Conservation (phyloP, 2,888 invertebrate species). For the Dasypolia templi region DNA sequence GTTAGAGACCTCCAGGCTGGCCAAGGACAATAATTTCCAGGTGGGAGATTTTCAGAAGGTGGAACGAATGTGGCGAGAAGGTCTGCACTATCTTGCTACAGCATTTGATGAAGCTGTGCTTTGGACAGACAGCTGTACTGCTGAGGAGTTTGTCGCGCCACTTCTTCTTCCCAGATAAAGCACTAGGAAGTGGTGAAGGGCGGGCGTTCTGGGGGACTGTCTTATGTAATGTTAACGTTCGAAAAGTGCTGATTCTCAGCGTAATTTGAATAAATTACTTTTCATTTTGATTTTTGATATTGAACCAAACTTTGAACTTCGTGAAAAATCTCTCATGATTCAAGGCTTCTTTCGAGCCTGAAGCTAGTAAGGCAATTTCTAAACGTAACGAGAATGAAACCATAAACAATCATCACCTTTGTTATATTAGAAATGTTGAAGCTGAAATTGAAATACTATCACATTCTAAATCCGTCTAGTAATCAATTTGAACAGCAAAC, state of each 20-base stretch:
- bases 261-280: too few relatives aligned
- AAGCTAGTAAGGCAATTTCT: not conserved
- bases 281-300: too few relatives aligned
- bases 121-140: too few relatives aligned
- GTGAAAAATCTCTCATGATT: not conserved
- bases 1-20: not conserved
- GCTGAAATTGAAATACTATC: conserved; percentile 3
- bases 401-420: not conserved
- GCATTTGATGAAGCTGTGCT: not conserved
- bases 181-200: too few relatives aligned
- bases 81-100: not conserved
- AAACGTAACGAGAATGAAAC: not conserved
- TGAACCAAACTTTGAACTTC: not conserved
- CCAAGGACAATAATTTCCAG: not conserved
- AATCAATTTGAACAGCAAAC: conserved; percentile 13
- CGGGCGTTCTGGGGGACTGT: too few relatives aligned
- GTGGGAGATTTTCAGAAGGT: not conserved
- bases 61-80: not conserved
- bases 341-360: not conserved
- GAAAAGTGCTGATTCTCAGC: too few relatives aligned
- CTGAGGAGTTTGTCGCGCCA: too few relatives aligned
- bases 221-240: too few relatives aligned
- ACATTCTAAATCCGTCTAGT: not conserved
- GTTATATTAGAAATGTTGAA: too few relatives aligned
- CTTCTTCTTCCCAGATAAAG: too few relatives aligned